Evolutionary conservation across 2,113 vertebrate genomes (phyloP).

Genomic region (Forbesichthys papilliferus): DNA sequence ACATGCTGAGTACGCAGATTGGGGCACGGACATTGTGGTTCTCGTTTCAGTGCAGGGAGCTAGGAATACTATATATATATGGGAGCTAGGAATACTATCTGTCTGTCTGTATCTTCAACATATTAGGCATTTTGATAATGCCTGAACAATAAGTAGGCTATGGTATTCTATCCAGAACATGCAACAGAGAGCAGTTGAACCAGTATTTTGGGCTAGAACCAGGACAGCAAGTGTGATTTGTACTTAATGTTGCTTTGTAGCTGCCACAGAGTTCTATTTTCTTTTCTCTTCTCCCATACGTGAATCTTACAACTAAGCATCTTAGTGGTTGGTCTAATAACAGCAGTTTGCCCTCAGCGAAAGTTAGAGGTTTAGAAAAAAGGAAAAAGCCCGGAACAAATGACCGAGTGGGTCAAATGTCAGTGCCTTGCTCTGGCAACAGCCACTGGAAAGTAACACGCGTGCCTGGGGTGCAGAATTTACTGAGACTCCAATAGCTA

Average conservation of each 20-base stretch:
- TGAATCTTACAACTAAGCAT: background rate
- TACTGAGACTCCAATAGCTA: background rate
- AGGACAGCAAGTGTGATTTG: no score
- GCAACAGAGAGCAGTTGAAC: conserved; percentile 20
- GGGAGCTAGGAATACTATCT: no score
- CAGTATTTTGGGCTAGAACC: background rate
- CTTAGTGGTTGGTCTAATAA: background rate
- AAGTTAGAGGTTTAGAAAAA: background rate
- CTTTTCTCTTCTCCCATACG: background rate
- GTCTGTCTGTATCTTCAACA: no score
- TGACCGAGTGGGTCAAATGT: background rate
- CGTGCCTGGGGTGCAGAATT: conserved; percentile 1
- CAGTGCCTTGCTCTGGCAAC: conserved; percentile 1
- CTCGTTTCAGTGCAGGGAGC: background rate
- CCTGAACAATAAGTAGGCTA: no score
- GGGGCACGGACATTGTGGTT: background rate
- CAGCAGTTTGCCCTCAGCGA: background rate
- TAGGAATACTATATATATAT: no score
- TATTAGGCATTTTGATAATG: background rate
- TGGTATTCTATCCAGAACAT: background rate
- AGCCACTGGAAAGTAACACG: conserved; percentile 1
- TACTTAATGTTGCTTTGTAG: no score
- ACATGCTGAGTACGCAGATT: conserved; percentile 5
- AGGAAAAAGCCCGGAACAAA: background rate
- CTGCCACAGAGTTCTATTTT: conserved; percentile 16